Percentiles rank a stretch among this genome's conserved stretches.
Conservation (phyloP, 2,797 vertebrate genomes). For the Limnodromus scolopaceus region DNA sequence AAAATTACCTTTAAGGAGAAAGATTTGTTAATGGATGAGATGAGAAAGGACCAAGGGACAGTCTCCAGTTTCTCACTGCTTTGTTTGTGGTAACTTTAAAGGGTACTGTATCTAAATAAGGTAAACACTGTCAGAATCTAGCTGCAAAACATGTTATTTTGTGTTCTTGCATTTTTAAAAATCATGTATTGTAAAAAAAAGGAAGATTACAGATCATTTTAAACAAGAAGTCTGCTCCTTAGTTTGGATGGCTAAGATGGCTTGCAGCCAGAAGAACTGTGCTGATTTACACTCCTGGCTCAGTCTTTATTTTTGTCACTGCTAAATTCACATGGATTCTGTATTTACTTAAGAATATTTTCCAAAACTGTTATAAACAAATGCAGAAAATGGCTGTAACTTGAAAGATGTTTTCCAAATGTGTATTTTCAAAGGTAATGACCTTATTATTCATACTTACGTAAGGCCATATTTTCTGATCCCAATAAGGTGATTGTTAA, state of each 20-base stretch:
- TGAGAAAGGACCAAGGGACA: neutral
- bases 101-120: neutral
- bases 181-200: neutral
- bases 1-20: neutral
- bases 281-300: neutral
- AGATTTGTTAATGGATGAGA: neutral
- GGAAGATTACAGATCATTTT: neutral
- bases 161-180: neutral
- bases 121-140: neutral
- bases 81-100: neutral
- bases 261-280: neutral
- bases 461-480: neutral
- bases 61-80: neutral
- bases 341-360: neutral
- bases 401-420: neutral
- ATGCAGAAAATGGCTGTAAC: neutral
- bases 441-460: neutral
- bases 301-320: neutral
- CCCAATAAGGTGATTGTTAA: neutral
- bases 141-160: neutral
- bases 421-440: neutral
- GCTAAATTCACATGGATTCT: neutral
- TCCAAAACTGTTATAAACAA: neutral
- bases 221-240: neutral
- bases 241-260: neutral